These are phyloP conservation scores for Dreissena rostriformis DNA, from an alignment of 1,140 invertebrate genomes.

Conservation along the genomic window DNA sequence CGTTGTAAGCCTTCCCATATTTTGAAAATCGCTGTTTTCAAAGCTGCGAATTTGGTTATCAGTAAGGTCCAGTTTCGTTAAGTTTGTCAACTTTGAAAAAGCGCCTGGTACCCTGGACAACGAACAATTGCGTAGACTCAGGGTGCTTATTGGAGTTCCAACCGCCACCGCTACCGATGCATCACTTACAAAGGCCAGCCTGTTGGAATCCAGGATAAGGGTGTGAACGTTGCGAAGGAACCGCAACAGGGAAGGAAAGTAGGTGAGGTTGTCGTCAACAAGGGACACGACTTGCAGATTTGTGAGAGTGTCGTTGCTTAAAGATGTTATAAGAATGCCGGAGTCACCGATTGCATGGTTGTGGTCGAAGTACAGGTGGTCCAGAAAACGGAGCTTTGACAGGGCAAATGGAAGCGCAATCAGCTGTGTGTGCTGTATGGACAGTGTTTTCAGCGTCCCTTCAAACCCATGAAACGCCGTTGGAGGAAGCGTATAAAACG, in stretches of 20 bases:
- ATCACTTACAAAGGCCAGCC: constrained; percentile 44
- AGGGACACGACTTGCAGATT: constrained; percentile 34
- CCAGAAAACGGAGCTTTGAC: constrained; percentile 21
- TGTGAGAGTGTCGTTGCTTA: neutral
- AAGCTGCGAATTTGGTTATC: constrained; percentile 48
- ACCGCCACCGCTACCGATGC: constrained; percentile 26
- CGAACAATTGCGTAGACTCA: constrained; percentile 48
- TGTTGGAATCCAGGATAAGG: constrained; percentile 39
- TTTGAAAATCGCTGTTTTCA: constrained; percentile 52
- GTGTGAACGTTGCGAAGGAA: constrained; percentile 16
- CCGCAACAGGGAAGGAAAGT: constrained; percentile 37
- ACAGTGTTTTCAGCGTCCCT: constrained; percentile 26
- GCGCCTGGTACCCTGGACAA: constrained; percentile 44
- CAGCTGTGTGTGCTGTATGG: constrained; percentile 45
- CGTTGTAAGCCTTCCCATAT: constrained; percentile 16
- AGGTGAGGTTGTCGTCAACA: constrained; percentile 35
- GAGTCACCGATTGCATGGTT: constrained; percentile 51
- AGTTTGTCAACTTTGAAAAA: constrained; percentile 43
- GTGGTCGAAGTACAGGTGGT: constrained; percentile 44
- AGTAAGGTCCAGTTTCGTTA: constrained; percentile 25
- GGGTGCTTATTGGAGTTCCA: neutral
- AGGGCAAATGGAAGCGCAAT: constrained; percentile 45
- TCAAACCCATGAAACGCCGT: constrained; percentile 50
- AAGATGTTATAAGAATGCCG: constrained; percentile 42
- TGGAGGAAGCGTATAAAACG: constrained; percentile 44